Base-by-base conservation (phyloP, 2,797 vertebrate genomes). In the Hoplostethus mediterraneus region DNA sequence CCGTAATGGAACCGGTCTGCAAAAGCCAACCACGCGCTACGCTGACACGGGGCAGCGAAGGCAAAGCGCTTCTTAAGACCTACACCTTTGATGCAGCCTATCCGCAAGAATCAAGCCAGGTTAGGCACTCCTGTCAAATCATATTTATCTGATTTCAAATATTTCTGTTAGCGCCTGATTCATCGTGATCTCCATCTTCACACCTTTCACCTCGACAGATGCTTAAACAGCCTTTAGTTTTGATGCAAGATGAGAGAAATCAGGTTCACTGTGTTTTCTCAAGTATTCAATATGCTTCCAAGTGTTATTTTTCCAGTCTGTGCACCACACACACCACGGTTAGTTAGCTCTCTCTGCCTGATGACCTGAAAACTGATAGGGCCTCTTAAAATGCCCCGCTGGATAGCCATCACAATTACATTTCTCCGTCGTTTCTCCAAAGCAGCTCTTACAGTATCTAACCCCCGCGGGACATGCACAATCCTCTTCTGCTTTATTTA, bases 41-140 rank as follows among this genome's bases (percentile, higher is more conserved):
- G 45, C 94, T 94, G 87, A 96, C 96, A 55, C 93, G 95, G 0
- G 91, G 95, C 73, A 90, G 85, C 36, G 94, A 96, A 14, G 93
- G 79, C 36, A 95, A 93, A 69, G 94, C 95, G 56, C 95, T 94
- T 1, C 95, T 96, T 0, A 99, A 97, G 91, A 97, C 97, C 90
- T 97, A 98, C 84, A 96, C 94, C 78, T 97, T 99, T 9, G 98
- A 99, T 54, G 95, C 96, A 0, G 95, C 96, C 54, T 99, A 96
- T 75, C 94, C 96, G 11, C 96, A 95, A 6, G 97, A 98, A 59
- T 94, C 97, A 3, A 96, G 95, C 77, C 98, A 99, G 97, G 98
- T 99, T 86, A 38, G 95, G 30, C 12, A 8, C 59, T 21, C 52
- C 58, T 30, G 42, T 36, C 28, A 1, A 60, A 16, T 9, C 4